phyloP scores from a whole-genome alignment of 1,140 invertebrate species.

The Trachymyrmex cornetzi region DNA sequence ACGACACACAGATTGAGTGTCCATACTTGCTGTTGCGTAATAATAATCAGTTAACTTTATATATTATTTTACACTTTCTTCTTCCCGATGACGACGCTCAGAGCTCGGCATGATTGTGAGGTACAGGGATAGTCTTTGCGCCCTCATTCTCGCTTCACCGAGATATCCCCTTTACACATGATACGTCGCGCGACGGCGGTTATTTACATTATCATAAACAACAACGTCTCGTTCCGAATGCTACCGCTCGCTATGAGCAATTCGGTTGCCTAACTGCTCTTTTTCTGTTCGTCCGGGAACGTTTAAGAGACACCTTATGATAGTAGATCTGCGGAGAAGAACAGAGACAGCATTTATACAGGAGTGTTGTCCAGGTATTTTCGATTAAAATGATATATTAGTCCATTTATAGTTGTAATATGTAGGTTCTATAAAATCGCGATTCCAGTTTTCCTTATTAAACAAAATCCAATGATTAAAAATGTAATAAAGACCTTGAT shows the following conservation, averaged over 20 bases:
- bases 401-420: conserved; percentile 8
- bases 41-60: conserved; percentile 82
- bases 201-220: conserved; percentile 83
- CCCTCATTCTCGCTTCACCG: conserved; percentile 71
- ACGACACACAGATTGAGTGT: conserved; percentile 79
- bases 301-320: conserved; percentile 80
- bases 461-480: not conserved
- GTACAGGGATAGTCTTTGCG: conserved; percentile 19
- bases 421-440: not conserved
- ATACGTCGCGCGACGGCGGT: conserved; percentile 77
- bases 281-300: conserved; percentile 66
- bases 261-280: conserved; percentile 66
- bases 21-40: conserved; percentile 78
- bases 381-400: not conserved
- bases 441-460: not conserved
- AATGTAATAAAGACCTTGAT: not conserved
- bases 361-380: not conserved
- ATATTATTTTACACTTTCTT: conserved; percentile 82
- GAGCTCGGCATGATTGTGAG: conserved; percentile 55
- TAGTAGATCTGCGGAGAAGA: conserved; percentile 83
- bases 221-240: conserved; percentile 77
- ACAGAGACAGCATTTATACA: conserved; percentile 25
- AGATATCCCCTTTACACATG: conserved; percentile 75
- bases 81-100: conserved; percentile 73
- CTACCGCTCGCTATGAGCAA: conserved; percentile 75